Evolutionary conservation across 35 echinoderm and acorn worm genomes (phyloP), one percentile per base, ranked within the genome.

Genomic region (Chiridota heheva): DNA sequence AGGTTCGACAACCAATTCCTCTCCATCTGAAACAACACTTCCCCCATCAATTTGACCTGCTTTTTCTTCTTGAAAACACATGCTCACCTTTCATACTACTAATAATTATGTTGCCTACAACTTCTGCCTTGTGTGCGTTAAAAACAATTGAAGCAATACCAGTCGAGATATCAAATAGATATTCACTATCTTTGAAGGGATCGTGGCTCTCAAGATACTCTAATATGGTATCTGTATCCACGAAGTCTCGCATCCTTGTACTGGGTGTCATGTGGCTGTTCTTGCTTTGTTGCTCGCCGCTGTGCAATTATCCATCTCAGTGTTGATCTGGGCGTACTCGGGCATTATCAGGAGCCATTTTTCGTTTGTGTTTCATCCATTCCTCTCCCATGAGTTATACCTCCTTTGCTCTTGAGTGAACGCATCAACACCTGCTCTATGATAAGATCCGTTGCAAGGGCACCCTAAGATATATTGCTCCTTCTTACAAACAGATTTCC

Each of bases 401-500:
- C 76, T 10, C 76, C 58, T 38, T 7, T 80, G 46, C 45, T 80
- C 34, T 80, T 80, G 2, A 80, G 4, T 17, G 26, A 58, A 37
- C 76, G 58, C 76, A 80, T 80, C 48, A 80, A 28, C 25, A 80
- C 76, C 40, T 80, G 76, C 39, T 80, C 73, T 5, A 78, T 78
- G 28, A 59, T 32, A 7, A 78, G 73, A 32, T 78, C 45, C 58
- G 73, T 30, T 31, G 73, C n/a, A 7, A 78, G 34, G 55, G 36
- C 73, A 58, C 36, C 73, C 73, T 51, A 60, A 27, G 34, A 32
- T 22, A 44, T 7, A 32, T 78, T 51, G 34, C 73, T 78, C 38
- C 55, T 22, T 22, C 73, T 60, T 2, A 78, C 12, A 13, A 78
- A 48, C 5, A 65, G 20, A 32, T 2, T 5, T 36, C 59, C 55